Evolutionary conservation across 1,140 invertebrate genomes (phyloP), one percentile per base, ranked within the genome.

Genomic region (Heliconius himera): DNA sequence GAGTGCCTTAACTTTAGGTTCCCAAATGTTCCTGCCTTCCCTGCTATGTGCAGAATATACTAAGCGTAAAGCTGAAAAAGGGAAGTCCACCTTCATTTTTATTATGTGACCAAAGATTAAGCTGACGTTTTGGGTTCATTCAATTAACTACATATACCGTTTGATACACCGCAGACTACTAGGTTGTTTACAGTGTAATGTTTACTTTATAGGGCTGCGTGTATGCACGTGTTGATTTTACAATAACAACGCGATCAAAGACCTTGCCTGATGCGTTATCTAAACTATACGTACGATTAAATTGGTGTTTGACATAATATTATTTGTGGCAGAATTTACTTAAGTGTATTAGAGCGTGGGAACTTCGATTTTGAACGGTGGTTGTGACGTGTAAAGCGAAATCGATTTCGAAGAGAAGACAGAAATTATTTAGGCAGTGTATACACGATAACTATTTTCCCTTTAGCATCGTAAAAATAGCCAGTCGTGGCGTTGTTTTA

Each of bases 221-320:
- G 87, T 84, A 77, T 74, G 84, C 89, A 91, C 85, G 86, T 89
- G 87, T 88, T 84, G 85, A 81, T 81, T 83, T 86, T 82, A 90
- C 87, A 90, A 91, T 89, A 91, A 91, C 90, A 91, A 80, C 78
- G 82, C 86, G 90, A 90, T 91, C 88, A 90, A 89, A 91, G 88
- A 87, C 88, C 88, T 77, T 83, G 82, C 83, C 81, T 83, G 74
- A 74, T 80, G 76, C 74, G 66, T 81, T 85, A 83, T 89, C 82
- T 84, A 87, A 66, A 66, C 60, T 84, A 87, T 29, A 66, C 26
- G 60, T 75, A 46, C 83, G 83, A 89, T 87, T 87, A 85, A 87
- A 90, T 85, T 88, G 86, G 82, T 86, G 85, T 84, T 82, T 74
- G 70, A 76, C 38, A 76, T 76, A 77, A 73, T 49, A 80, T 80